These are phyloP conservation scores for Manis pentadactyla DNA, from an alignment of 2,797 vertebrate genomes.

Conservation along the genomic window DNA sequence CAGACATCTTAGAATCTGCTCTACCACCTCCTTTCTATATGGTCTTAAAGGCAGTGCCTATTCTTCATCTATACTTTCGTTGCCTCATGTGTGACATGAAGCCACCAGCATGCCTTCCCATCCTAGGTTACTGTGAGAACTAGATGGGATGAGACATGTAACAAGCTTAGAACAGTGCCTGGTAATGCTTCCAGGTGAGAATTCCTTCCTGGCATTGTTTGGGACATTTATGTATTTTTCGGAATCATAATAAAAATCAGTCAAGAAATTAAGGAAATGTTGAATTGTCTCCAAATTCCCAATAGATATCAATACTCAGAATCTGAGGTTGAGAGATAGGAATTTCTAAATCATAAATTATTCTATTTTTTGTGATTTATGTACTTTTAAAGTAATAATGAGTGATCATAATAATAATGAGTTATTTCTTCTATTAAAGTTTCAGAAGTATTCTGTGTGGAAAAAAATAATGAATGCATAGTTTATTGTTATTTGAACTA, in stretches of 20 bases:
- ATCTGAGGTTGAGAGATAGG: slow-evolving; percentile 5
- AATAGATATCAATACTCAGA: not conserved
- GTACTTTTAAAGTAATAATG: not conserved
- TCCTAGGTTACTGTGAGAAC: not conserved
- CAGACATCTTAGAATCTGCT: not conserved
- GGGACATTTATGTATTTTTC: not conserved
- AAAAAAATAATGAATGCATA: not conserved
- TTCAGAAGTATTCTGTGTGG: not conserved
- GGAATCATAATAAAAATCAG: slow-evolving; percentile 7
- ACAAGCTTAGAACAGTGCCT: not conserved
- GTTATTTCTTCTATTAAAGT: slow-evolving; percentile 5
- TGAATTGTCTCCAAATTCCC: not conserved
- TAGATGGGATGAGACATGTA: not conserved
- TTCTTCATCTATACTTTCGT: not conserved
- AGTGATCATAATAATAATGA: not conserved
- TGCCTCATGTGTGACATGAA: not conserved
- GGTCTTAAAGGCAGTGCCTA: not conserved
- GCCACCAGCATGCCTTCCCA: not conserved
- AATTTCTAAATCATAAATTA: slow-evolving; percentile 21
- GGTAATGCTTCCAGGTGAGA: not conserved
- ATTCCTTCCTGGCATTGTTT: not conserved
- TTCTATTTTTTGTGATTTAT: not conserved
- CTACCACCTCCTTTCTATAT: not conserved
- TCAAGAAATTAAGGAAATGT: slow-evolving; percentile 10
- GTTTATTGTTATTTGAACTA: not conserved